Percentiles rank a stretch among this genome's conserved stretches.
Conservation (phyloP, 2,888 invertebrate genomes). For the Zygothrica quintamaculata region DNA sequence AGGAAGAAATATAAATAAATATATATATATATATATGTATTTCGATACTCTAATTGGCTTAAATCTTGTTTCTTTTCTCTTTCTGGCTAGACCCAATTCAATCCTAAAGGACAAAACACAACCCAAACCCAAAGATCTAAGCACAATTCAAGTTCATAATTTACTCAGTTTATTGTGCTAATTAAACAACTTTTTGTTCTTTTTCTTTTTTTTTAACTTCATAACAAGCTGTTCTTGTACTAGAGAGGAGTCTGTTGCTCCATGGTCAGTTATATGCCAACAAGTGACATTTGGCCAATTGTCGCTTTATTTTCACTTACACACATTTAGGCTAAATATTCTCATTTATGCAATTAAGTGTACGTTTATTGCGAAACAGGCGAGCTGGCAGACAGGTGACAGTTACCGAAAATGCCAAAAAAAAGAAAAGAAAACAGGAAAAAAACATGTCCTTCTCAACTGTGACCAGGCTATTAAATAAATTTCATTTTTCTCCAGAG, state of each 20-base stretch:
- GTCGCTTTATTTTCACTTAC: constrained; percentile 22
- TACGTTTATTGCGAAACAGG: constrained; percentile 56
- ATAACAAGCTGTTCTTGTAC: constrained; percentile 11
- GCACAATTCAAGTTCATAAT: no score
- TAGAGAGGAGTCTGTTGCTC: no score
- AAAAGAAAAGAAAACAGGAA: no score
- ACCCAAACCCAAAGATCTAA: constrained; percentile 4
- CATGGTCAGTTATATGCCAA: constrained; percentile 1
- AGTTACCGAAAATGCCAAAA: no score
- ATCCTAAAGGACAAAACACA: not conserved
- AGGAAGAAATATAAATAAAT: no score
- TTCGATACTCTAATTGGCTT: constrained; percentile 35
- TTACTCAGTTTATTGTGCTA: constrained; percentile 33
- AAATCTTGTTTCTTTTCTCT: no score
- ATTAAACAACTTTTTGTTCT: constrained; percentile 59
- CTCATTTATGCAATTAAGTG: constrained; percentile 67
- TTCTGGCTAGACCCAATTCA: constrained; percentile 7
- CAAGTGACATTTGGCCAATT: constrained; percentile 1
- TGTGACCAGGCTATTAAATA: constrained; percentile 40
- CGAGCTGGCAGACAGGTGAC: constrained; percentile 45
- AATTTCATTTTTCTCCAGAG: constrained; percentile 70
- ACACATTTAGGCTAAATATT: constrained; percentile 62
- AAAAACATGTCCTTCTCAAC: constrained; percentile 23
- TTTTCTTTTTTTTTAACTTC: constrained; percentile 57
- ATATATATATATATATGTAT: no score